Evolutionary conservation across 2,888 invertebrate species (phyloP), one percentile per base, ranked within the genome.

Genomic region (Nemurella pictetii): DNA sequence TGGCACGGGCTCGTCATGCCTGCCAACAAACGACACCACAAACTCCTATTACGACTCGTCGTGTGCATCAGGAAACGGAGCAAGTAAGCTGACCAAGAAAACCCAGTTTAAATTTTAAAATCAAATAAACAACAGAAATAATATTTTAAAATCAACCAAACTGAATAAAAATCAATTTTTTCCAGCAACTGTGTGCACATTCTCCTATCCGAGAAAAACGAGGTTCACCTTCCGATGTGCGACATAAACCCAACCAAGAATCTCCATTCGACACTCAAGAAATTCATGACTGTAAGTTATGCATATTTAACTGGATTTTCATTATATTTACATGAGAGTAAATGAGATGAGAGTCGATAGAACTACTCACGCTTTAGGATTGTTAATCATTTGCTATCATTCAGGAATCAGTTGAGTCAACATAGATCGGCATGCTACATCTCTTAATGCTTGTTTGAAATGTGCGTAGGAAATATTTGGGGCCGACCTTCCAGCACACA

Each of bases 181-280:
- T 72, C 86, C 89, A 93, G 93, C 89, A 97, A 97, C 90, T 94
- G 94, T 87, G 93, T 97, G 85, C 96, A 96, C 90, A 94, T 97
- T n/a, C 91, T 98, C 85, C 91, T 97, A 78, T 96, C 97, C 89
- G 97, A 98, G 89, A 95, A 95, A 89, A 95, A 95, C 83, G 93
- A 94, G 32, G 94, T 95, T 89, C 97, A 97, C 91, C 93, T 97
- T 87, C 98, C 98, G 30, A 93, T 95, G 25, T 97, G 96, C 89
- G 97, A 98, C 91, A 94, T 98, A 86, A 96, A 97, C 91, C 97
- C 97, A 35, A 93, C 94, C 74, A 94, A 95, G 89, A 97, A 95
- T 91, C 90, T 97, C 26, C 96, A 97, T 91, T 96, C 97, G 0
- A 96, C 97, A 82, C 90, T 98, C 87, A 94, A 96, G 87, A 95